Evolutionary conservation across 2,113 vertebrate species (phyloP).

Genomic region (Cnemophilus loriae): DNA sequence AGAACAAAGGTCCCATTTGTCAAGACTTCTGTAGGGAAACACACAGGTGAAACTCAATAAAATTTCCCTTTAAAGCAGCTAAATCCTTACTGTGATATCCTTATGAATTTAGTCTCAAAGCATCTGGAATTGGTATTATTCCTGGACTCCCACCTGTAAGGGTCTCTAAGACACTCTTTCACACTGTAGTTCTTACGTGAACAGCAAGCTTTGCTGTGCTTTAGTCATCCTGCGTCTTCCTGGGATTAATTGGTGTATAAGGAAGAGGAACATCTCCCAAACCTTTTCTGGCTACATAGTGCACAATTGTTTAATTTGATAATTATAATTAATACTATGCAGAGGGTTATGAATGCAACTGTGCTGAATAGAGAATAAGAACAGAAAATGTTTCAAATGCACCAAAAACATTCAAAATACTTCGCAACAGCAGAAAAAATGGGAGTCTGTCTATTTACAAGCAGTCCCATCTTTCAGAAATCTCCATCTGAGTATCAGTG

Average conservation of each 20-base stretch:
- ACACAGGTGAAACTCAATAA: background rate
- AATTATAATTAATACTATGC: background rate
- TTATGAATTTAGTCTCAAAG: background rate
- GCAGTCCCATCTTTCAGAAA: background rate
- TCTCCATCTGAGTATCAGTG: background rate
- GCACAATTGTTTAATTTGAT: background rate
- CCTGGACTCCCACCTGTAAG: background rate
- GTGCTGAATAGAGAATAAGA: background rate
- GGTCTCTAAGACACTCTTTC: background rate
- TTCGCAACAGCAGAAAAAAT: background rate
- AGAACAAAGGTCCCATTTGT: background rate
- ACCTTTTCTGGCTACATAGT: background rate
- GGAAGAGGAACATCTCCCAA: background rate
- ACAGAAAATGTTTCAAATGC: background rate
- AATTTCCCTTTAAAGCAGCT: background rate
- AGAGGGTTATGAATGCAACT: background rate
- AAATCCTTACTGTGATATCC: background rate
- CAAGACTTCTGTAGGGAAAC: background rate
- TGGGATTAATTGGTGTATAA: background rate
- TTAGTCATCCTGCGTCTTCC: background rate
- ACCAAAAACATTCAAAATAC: background rate
- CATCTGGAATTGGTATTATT: background rate
- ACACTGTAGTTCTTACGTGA: background rate
- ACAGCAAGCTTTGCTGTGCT: background rate
- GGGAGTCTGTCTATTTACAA: background rate